These are phyloP conservation scores for Emydura subglobosa DNA, from an alignment of 2,113 vertebrate species.

Conservation along the genomic window DNA sequence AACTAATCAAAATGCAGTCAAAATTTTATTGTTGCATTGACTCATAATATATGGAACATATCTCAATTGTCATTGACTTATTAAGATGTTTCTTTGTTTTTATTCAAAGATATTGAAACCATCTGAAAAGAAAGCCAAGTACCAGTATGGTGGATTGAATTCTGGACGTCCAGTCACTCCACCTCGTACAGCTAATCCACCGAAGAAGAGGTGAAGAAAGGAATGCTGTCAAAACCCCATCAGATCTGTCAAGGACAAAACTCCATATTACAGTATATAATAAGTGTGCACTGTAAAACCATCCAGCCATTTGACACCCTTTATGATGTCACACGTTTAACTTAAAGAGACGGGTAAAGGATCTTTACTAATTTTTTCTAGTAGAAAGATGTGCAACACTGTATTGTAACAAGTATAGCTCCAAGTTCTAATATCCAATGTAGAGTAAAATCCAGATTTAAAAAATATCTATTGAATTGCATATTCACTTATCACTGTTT, in stretches of 20 bases:
- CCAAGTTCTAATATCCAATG: conserved; percentile 80
- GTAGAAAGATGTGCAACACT: conserved; percentile 86
- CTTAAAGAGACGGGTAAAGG: conserved; percentile 89
- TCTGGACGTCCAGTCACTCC: conserved; percentile 93
- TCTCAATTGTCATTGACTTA: conserved; percentile 27
- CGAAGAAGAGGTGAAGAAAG: conserved; percentile 95
- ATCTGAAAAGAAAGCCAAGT: conserved; percentile 96
- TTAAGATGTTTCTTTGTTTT: conserved; percentile 37
- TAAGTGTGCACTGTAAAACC: conserved; percentile 90
- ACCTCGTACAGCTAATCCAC: conserved; percentile 92
- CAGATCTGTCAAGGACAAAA: conserved; percentile 86
- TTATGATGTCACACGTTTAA: conserved; percentile 88
- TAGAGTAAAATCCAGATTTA: conserved; percentile 77
- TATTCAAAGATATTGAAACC: conserved; percentile 91
- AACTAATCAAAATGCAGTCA: not conserved
- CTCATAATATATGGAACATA: not conserved
- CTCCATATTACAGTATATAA: conserved; percentile 83
- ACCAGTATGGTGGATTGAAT: conserved; percentile 94
- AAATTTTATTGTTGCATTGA: not conserved
- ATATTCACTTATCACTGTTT: conserved; percentile 79
- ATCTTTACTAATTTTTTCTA: conserved; percentile 86
- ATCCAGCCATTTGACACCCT: conserved; percentile 88
- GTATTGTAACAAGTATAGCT: conserved; percentile 85
- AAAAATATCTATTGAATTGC: conserved; percentile 77
- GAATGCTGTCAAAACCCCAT: conserved; percentile 74